Conservation (phyloP, 2,888 invertebrate genomes). For the Folsomia candida region DNA sequence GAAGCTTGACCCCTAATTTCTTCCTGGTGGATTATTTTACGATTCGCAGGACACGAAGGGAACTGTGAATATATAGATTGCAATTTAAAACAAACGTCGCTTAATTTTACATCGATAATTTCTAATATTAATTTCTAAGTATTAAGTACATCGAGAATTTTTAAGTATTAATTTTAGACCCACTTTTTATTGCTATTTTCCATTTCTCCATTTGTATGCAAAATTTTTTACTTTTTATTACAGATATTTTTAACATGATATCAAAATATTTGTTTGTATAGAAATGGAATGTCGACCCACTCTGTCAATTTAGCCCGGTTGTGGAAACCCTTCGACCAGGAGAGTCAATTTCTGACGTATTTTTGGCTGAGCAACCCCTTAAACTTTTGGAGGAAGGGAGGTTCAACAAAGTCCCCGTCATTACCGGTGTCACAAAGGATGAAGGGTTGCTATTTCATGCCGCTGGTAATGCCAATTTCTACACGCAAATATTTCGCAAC, state of each 20-base stretch:
- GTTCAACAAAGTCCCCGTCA: slow-evolving; percentile 57
- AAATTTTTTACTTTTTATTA: too few species aligned
- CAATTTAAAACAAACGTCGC: too few species aligned
- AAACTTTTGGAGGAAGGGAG: slow-evolving; percentile 54
- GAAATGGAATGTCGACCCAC: slow-evolving; percentile 58
- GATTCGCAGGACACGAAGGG: too few species aligned
- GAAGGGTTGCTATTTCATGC: slow-evolving; percentile 59
- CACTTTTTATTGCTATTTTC: too few species aligned
- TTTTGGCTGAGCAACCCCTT: slow-evolving; percentile 56
- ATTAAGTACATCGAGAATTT: too few species aligned
- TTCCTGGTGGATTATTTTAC: not conserved
- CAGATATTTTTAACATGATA: too few species aligned
- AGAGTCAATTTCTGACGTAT: slow-evolving; percentile 53
- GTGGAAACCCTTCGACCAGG: slow-evolving; percentile 54
- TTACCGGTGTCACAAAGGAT: slow-evolving; percentile 57
- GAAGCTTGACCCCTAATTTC: too few species aligned
- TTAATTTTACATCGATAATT: too few species aligned
- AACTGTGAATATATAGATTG: too few species aligned
- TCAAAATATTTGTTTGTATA: slow-evolving; percentile 50
- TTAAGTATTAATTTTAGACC: too few species aligned
- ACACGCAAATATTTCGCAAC: not conserved
- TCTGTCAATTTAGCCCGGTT: slow-evolving; percentile 57
- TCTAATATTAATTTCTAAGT: too few species aligned
- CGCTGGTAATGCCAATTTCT: slow-evolving; percentile 51
- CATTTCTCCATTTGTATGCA: too few species aligned